Percentiles rank a stretch among this genome's conserved stretches.
Evolutionary conservation across 1,140 invertebrate genomes (phyloP).

Genomic region (Drosophila biarmipes): DNA sequence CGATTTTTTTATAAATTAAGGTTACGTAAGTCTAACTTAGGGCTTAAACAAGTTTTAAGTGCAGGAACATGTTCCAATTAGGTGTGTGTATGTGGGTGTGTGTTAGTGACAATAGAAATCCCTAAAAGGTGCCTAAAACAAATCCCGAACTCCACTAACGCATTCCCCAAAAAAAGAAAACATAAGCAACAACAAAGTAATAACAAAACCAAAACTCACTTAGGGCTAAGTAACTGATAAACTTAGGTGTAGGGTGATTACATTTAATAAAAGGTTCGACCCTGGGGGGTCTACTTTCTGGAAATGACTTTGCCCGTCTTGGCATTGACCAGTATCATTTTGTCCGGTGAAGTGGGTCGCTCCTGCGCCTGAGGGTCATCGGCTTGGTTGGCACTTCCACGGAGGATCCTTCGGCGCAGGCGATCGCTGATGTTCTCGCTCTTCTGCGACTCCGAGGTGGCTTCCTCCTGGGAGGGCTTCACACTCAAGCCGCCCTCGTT

Average conservation of each 20-base stretch:
- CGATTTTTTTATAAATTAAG: constrained; percentile 46
- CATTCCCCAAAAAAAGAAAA: constrained; percentile 35
- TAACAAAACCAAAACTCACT: constrained; percentile 59
- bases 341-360: constrained; percentile 47
- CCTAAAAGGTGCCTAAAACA: constrained; percentile 56
- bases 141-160: constrained; percentile 44
- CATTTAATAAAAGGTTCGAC: constrained; percentile 18
- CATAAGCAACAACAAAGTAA: constrained; percentile 67
- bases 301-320: constrained; percentile 82
- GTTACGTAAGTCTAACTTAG: constrained; percentile 41
- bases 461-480: constrained; percentile 52
- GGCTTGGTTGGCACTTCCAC: constrained; percentile 44
- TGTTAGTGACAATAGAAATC: constrained; percentile 74
- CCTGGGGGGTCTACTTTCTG: constrained; percentile 59
- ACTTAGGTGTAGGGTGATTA: constrained; percentile 27
- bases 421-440: constrained; percentile 78
- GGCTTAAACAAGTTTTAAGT: constrained; percentile 51
- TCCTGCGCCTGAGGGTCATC: constrained; percentile 18
- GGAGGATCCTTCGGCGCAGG: constrained; percentile 66
- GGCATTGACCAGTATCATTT: constrained; percentile 83
- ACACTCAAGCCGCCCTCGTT: constrained; percentile 73
- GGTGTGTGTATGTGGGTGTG: constrained; percentile 42
- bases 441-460: constrained; percentile 13
- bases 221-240: constrained; percentile 26
- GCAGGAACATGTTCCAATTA: constrained; percentile 75